Percentiles rank a stretch among this genome's conserved stretches.
These are phyloP conservation scores for Andricus quercusramuli DNA, from an alignment of 2,888 invertebrate species.

Conservation along the genomic window DNA sequence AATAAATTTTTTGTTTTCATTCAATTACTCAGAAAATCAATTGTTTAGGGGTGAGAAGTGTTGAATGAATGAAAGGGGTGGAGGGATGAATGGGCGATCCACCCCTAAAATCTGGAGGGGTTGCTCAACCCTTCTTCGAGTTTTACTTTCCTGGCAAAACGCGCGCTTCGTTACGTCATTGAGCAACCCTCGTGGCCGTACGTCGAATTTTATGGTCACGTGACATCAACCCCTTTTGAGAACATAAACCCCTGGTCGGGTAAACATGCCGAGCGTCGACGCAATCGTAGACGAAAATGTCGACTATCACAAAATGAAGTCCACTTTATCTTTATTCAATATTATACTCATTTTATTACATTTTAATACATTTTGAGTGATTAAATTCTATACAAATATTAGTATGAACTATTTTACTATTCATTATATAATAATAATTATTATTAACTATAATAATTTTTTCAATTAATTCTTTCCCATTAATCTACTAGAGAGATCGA, in stretches of 20 bases:
- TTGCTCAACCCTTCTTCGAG: constrained; percentile 54
- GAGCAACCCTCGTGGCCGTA: constrained; percentile 61
- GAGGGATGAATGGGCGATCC: constrained; percentile 2
- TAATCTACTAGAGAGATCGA: no score
- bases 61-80: neutral
- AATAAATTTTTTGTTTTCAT: no score
- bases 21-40: no score
- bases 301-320: constrained; percentile 31
- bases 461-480: no score
- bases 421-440: no score
- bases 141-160: constrained; percentile 74
- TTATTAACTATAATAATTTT: no score
- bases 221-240: constrained; percentile 61
- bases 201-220: constrained; percentile 54
- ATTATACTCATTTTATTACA: no score
- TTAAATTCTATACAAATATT: no score
- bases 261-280: constrained; percentile 76
- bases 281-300: constrained; percentile 62
- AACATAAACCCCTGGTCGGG: constrained; percentile 70
- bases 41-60: neutral
- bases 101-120: constrained; percentile 50
- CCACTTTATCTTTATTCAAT: neutral
- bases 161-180: constrained; percentile 78
- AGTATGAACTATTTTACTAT: no score
- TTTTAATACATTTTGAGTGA: no score